phyloP scores from a whole-genome alignment of 2,797 vertebrate genomes.

The Esox masquinongy region DNA sequence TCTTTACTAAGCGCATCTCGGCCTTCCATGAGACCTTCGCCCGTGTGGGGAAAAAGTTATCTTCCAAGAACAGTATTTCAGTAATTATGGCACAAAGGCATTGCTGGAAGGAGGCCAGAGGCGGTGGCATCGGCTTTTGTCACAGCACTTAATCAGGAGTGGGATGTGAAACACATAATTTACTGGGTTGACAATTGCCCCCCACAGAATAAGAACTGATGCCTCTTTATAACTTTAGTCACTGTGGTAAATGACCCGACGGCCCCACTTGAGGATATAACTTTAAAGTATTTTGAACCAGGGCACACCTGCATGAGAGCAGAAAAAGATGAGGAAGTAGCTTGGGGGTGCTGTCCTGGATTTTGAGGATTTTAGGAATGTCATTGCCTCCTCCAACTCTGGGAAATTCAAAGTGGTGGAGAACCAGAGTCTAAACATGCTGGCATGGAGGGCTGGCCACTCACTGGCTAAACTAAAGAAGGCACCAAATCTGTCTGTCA shows the following conservation, averaged over 20 bases:
- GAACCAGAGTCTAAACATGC: neutral
- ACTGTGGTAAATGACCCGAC: too few species aligned
- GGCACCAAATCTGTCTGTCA: neutral
- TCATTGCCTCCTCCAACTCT: neutral
- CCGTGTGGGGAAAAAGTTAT: too few species aligned
- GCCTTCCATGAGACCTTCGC: too few species aligned
- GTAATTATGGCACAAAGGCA: neutral
- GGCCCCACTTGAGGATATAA: neutral
- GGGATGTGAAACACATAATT: neutral
- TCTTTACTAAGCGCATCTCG: too few species aligned
- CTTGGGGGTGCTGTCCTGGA: conserved; percentile 2
- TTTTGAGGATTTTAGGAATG: conserved; percentile 1
- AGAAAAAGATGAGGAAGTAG: neutral
- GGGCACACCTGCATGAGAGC: neutral
- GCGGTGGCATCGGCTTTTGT: conserved; percentile 3
- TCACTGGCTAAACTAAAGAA: conserved; percentile 4
- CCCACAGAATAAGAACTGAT: too few species aligned
- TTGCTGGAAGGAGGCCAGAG: neutral
- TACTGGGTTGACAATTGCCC: too few species aligned
- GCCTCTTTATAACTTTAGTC: neutral
- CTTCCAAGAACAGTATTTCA: too few species aligned
- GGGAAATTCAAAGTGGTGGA: neutral
- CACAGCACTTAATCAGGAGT: neutral
- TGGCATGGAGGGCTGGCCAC: neutral
- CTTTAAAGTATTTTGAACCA: too few species aligned